A percentile compares a stretch with the other conserved stretches of the same genome.
Evolutionary conservation across 1,140 invertebrate species (phyloP).

Genomic region (Adelges cooleyi): DNA sequence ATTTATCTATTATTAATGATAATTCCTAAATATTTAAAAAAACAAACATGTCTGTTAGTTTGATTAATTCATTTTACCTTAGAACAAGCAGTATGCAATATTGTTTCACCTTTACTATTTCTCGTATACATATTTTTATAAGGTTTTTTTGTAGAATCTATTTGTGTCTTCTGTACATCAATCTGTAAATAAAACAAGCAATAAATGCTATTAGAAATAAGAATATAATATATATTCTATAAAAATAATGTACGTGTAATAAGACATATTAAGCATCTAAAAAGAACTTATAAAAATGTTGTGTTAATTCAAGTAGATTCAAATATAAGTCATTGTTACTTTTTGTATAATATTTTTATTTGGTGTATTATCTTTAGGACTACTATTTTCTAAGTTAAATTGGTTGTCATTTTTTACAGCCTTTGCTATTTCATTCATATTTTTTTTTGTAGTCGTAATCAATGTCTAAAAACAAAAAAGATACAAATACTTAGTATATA

Average conservation of each 20-base stretch:
- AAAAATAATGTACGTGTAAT: neutral
- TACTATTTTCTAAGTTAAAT: no score
- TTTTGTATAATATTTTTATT: neutral
- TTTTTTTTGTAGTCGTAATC: neutral
- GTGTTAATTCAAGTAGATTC: neutral
- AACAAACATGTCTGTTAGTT: neutral
- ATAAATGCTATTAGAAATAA: neutral
- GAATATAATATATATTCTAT: neutral
- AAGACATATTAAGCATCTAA: neutral
- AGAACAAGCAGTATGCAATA: constrained; percentile 1
- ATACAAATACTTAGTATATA: neutral
- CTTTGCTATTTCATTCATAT: neutral
- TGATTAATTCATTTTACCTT: neutral
- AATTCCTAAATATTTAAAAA: neutral
- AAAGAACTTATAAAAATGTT: neutral
- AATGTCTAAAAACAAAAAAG: no score
- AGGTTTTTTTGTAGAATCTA: neutral
- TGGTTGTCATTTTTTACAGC: neutral
- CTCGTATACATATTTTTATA: neutral
- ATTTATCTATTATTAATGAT: no score
- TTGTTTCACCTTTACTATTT: constrained; percentile 22
- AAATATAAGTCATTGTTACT: neutral
- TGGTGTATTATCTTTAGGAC: neutral
- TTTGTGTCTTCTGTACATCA: neutral
- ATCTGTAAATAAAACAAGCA: neutral